A percentile compares a stretch with the other conserved stretches of the same genome.
Conservation (phyloP, 1,140 invertebrate species). For the Artemia franciscana region DNA sequence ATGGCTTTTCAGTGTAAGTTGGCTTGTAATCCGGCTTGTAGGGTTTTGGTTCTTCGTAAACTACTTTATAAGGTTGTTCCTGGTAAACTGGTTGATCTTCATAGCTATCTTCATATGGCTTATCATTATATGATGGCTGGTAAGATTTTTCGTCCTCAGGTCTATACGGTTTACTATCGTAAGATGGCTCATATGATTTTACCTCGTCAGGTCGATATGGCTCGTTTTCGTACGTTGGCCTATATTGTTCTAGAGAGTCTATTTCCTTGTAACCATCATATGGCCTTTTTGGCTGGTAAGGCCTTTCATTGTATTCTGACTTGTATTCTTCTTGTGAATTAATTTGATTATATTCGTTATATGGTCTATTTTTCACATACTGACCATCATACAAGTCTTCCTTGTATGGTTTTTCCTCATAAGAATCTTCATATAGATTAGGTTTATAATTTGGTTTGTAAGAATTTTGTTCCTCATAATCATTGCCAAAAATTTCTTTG, state of each 20-base stretch:
- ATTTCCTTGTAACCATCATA: no score
- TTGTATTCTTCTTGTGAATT: slow-evolving; percentile 1
- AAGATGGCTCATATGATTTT: not conserved
- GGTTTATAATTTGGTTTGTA: not conserved
- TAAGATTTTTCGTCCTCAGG: not conserved
- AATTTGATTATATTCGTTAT: no score
- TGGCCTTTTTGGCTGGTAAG: not conserved
- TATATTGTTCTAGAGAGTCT: not conserved
- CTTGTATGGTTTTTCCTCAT: not conserved
- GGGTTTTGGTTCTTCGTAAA: not conserved
- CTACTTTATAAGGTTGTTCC: not conserved
- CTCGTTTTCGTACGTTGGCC: not conserved
- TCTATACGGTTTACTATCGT: not conserved
- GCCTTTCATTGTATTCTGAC: not conserved
- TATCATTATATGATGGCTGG: not conserved
- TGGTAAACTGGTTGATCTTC: not conserved
- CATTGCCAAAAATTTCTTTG: no score
- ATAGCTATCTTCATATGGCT: no score
- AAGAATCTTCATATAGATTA: not conserved
- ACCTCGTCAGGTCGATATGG: no score
- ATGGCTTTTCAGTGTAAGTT: not conserved
- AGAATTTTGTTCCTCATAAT: no score
- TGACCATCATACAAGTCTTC: not conserved
- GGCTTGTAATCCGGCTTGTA: not conserved
- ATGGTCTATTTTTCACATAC: not conserved